Conservation (phyloP, 2,797 vertebrate genomes). For the Micrastur ruficollis region DNA sequence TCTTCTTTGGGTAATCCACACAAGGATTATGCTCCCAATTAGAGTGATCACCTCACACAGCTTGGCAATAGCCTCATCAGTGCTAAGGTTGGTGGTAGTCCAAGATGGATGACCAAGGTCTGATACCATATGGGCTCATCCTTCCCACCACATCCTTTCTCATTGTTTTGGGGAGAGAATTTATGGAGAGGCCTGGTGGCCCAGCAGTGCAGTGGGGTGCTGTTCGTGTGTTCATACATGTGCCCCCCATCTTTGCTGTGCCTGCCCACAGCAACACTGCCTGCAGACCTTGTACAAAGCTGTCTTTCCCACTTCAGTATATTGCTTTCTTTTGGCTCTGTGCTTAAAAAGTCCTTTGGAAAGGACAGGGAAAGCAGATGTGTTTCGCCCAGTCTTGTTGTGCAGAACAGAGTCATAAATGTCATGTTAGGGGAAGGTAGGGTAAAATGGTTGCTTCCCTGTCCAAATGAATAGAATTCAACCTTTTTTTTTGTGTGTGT, state of each 20-base stretch:
- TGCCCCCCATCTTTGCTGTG: background rate
- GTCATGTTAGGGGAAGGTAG: background rate
- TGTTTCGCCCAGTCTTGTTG: background rate
- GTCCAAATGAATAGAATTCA: background rate
- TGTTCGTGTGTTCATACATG: background rate
- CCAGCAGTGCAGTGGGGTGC: background rate
- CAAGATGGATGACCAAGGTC: background rate
- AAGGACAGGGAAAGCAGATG: background rate
- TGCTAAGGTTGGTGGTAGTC: background rate
- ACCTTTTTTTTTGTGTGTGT: background rate
- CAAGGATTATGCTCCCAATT: background rate
- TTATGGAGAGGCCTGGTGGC: background rate
- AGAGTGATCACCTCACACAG: background rate
- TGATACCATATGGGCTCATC: background rate
- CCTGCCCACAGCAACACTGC: background rate
- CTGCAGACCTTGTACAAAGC: background rate
- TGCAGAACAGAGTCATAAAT: background rate
- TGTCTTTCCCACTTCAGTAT: background rate
- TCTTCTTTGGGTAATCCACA: background rate
- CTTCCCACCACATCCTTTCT: background rate
- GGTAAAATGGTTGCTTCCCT: fast-evolving
- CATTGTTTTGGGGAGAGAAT: fast-evolving
- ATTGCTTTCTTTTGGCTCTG: background rate
- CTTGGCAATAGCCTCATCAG: background rate
- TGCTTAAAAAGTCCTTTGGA: background rate